phyloP scores from a whole-genome alignment of 1,140 invertebrate species.

The Coenobita brevimanus region DNA sequence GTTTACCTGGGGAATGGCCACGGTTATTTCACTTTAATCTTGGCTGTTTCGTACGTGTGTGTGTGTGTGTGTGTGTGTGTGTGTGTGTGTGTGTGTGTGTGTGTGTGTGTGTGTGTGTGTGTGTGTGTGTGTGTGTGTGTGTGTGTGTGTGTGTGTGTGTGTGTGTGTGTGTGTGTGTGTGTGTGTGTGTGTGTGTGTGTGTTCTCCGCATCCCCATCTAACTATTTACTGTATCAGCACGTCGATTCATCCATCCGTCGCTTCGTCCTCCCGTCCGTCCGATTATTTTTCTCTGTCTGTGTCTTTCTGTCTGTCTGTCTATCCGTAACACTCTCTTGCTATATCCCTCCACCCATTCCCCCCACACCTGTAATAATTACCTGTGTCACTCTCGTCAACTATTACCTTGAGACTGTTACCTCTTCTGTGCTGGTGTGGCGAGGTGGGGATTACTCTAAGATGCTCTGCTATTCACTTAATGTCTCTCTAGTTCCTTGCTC shows the following conservation, averaged over 20 bases:
- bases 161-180: slow-evolving; percentile 8
- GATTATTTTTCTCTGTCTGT: background rate
- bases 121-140: slow-evolving; percentile 32
- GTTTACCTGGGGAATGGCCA: too few relatives aligned
- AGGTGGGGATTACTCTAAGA: too few relatives aligned
- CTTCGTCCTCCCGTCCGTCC: too few relatives aligned
- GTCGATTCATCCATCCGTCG: background rate
- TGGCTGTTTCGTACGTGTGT: slow-evolving; percentile 28
- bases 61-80: slow-evolving; percentile 19
- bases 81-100: slow-evolving; percentile 5
- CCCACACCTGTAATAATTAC: too few relatives aligned
- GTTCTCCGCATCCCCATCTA: background rate
- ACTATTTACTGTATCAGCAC: background rate
- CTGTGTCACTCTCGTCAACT: too few relatives aligned
- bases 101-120: slow-evolving; percentile 30
- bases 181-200: slow-evolving; percentile 6
- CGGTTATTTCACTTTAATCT: too few relatives aligned
- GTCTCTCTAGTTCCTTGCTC: too few relatives aligned
- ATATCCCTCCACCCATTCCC: too few relatives aligned
- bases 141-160: slow-evolving; percentile 9
- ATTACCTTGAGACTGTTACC: too few relatives aligned
- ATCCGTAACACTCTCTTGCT: background rate
- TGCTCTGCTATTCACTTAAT: too few relatives aligned
- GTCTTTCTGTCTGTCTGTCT: background rate
- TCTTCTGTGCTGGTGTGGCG: too few relatives aligned